A percentile compares a stretch with the other conserved stretches of the same genome.
These are phyloP conservation scores for Acanthococcus lagerstroemiae DNA, from an alignment of 2,888 invertebrate species.

Conservation along the genomic window DNA sequence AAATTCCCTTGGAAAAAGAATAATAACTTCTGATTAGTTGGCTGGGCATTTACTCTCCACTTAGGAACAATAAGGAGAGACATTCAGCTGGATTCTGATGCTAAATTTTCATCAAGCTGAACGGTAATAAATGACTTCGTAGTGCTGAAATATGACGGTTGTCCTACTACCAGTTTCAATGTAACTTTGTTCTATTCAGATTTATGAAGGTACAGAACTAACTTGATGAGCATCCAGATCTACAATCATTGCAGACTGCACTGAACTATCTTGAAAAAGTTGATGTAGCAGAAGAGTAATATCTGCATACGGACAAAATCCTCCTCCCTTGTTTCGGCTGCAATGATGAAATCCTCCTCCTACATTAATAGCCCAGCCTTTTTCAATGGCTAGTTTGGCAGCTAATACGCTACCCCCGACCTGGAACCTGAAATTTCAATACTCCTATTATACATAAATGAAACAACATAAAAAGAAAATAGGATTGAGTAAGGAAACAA, in stretches of 20 bases:
- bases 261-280: slow-evolving; percentile 49
- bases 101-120: too few species aligned
- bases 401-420: slow-evolving; percentile 76
- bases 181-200: too few species aligned
- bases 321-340: slow-evolving; percentile 61
- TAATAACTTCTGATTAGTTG: too few species aligned
- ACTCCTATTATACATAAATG: background rate
- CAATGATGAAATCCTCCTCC: slow-evolving; percentile 91
- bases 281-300: slow-evolving; percentile 67
- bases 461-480: background rate
- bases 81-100: too few species aligned
- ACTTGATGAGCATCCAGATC: slow-evolving; percentile 89
- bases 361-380: slow-evolving; percentile 81
- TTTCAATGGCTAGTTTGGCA: slow-evolving; percentile 67
- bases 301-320: slow-evolving; percentile 85
- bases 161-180: too few species aligned
- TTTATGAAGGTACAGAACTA: slow-evolving; percentile 31
- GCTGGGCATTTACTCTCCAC: too few species aligned
- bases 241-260: slow-evolving; percentile 70
- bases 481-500: background rate
- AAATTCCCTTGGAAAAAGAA: too few species aligned
- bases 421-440: slow-evolving; percentile 45
- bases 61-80: too few species aligned
- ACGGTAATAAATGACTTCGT: too few species aligned
- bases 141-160: too few species aligned